These are phyloP conservation scores for Hydractinia symbiolongicarpus DNA, from an alignment of 30 jellyfish, hydroid and myxozoan genomes.

Conservation along the genomic window DNA sequence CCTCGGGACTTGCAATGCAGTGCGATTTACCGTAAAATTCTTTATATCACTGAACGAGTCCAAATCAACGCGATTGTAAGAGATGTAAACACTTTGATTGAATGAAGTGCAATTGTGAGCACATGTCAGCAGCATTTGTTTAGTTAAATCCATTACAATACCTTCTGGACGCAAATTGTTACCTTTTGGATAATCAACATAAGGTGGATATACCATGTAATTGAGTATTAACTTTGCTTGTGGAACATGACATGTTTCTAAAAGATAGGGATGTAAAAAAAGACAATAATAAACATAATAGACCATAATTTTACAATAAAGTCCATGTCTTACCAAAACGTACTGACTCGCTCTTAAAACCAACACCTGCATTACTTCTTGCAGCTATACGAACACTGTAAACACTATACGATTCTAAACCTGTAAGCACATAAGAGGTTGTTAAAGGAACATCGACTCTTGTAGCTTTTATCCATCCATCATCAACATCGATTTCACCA, in stretches of 20 bases:
- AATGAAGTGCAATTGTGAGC: constrained; percentile 7
- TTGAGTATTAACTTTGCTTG: background rate
- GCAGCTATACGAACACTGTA: constrained; percentile 1
- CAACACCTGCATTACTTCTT: constrained; percentile 1
- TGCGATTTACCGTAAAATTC: background rate
- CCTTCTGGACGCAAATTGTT: constrained; percentile 7
- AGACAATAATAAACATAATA: no score
- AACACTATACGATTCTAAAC: background rate
- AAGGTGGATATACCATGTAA: background rate
- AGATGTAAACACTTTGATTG: background rate
- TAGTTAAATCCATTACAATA: background rate
- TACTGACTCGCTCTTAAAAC: background rate
- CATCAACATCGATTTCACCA: background rate
- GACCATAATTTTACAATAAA: no score
- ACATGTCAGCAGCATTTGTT: background rate
- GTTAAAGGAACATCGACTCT: background rate
- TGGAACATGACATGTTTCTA: constrained; percentile 17
- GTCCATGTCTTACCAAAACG: background rate
- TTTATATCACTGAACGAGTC: background rate
- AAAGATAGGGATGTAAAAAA: no score
- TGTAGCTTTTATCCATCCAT: background rate
- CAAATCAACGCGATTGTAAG: background rate
- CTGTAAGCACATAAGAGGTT: constrained; percentile 2
- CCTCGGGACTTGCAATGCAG: constrained; percentile 2
- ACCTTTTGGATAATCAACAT: constrained; percentile 4